These are phyloP conservation scores for Cranoglanis bouderius DNA, from an alignment of 2,113 vertebrate genomes.

Conservation along the genomic window DNA sequence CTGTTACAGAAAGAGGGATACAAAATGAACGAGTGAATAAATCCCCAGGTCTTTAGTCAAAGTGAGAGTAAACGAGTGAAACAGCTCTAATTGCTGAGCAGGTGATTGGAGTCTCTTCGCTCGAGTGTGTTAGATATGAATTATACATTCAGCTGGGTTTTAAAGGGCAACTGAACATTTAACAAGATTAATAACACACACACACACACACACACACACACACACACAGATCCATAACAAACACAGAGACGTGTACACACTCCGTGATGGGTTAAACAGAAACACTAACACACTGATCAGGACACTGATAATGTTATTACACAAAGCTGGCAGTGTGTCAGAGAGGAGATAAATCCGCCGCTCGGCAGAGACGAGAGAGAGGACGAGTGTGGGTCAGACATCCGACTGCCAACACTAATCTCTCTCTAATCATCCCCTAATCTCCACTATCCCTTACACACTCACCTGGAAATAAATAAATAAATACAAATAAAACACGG, in stretches of 20 bases:
- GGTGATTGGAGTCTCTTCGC: constrained; percentile 11
- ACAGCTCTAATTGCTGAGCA: not conserved
- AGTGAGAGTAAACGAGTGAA: not conserved
- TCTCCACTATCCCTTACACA: not conserved
- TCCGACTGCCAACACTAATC: constrained; percentile 6
- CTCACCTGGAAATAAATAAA: constrained; percentile 1
- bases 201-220: not conserved
- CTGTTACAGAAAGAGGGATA: not conserved
- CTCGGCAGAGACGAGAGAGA: not conserved
- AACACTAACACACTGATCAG: not conserved
- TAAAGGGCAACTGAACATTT: not conserved
- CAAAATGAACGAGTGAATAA: not conserved
- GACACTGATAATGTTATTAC: constrained; percentile 1
- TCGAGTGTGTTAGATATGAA: not conserved
- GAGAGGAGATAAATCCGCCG: not conserved
- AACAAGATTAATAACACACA: not conserved
- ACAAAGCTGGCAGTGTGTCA: not conserved
- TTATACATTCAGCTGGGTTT: not conserved
- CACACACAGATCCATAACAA: not conserved
- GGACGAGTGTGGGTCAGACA: not conserved
- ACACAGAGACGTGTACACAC: not conserved
- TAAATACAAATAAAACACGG: not conserved
- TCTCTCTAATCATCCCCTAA: constrained; percentile 1
- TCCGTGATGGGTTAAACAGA: not conserved
- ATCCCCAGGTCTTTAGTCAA: not conserved